These are phyloP conservation scores for Tipula helvola DNA, from an alignment of 2,888 invertebrate genomes.

Conservation along the genomic window DNA sequence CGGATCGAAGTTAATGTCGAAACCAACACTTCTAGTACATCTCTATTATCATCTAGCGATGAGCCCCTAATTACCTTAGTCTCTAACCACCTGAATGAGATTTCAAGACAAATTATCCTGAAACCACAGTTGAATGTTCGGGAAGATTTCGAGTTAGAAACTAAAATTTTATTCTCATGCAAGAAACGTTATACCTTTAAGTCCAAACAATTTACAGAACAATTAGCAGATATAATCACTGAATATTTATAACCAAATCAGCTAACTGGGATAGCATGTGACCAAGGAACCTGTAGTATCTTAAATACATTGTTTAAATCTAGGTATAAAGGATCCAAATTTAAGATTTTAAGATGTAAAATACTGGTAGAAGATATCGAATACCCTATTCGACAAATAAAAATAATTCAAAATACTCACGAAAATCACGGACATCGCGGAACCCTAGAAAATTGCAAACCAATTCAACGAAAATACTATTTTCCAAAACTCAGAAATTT, in stretches of 20 bases:
- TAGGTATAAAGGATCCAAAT: not conserved
- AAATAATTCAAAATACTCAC: conserved; percentile 10
- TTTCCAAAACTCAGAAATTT: conserved; percentile 11
- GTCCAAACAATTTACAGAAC: not conserved
- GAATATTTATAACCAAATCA: not conserved
- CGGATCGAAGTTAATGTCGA: not conserved
- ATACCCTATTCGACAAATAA: not conserved
- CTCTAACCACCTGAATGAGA: not conserved
- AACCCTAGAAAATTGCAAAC: conserved; percentile 4
- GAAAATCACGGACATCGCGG: conserved; percentile 12
- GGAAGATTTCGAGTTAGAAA: not conserved
- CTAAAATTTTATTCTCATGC: not conserved
- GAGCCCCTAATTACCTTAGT: not conserved
- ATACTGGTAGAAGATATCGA: not conserved
- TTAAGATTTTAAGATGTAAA: not conserved
- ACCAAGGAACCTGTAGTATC: not conserved
- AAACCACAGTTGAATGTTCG: not conserved
- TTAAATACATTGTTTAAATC: not conserved
- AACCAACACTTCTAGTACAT: not conserved
- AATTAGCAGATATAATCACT: not conserved
- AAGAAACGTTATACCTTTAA: not conserved
- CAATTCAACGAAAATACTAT: not conserved
- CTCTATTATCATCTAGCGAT: not conserved
- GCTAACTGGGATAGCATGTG: not conserved
- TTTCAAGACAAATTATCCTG: not conserved